Evolutionary conservation across 2,113 vertebrate species (phyloP).

Genomic region (Xerus inauris): DNA sequence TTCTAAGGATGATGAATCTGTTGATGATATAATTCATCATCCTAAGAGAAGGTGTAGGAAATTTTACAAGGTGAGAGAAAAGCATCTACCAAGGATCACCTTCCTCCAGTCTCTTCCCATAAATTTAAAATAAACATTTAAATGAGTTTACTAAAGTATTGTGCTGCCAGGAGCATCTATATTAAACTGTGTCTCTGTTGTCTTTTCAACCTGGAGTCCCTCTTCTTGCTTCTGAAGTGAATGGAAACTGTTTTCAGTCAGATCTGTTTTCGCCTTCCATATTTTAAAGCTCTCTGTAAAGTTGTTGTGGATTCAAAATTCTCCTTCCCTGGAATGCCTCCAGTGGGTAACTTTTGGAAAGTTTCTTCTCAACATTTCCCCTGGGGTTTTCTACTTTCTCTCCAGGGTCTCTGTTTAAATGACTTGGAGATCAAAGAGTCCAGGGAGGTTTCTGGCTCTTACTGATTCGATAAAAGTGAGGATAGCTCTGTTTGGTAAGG

Average conservation of each 20-base stretch:
- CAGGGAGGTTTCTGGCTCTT: not conserved
- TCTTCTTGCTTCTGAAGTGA: not conserved
- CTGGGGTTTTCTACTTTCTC: not conserved
- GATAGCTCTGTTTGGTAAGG: not conserved
- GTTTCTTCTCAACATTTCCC: not conserved
- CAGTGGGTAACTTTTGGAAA: not conserved
- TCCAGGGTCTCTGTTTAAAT: conserved; percentile 11
- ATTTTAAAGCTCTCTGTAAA: not conserved
- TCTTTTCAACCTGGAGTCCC: not conserved
- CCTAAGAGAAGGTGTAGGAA: not conserved
- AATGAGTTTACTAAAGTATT: not conserved
- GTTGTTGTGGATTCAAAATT: not conserved
- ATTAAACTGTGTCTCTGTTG: not conserved
- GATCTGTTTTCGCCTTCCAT: not conserved
- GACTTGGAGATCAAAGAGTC: not conserved
- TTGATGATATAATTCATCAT: conserved; percentile 40
- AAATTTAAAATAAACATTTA: not conserved
- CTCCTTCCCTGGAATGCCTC: not conserved
- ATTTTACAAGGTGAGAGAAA: conserved; percentile 31
- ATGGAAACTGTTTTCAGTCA: not conserved
- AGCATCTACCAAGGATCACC: not conserved
- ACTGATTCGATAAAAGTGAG: not conserved
- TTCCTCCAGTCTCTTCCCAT: not conserved
- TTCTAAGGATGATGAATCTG: not conserved
- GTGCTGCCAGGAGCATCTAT: not conserved